These are phyloP conservation scores for Dicrurus megarhynchus DNA, from an alignment of 2,113 vertebrate genomes.

Conservation along the genomic window DNA sequence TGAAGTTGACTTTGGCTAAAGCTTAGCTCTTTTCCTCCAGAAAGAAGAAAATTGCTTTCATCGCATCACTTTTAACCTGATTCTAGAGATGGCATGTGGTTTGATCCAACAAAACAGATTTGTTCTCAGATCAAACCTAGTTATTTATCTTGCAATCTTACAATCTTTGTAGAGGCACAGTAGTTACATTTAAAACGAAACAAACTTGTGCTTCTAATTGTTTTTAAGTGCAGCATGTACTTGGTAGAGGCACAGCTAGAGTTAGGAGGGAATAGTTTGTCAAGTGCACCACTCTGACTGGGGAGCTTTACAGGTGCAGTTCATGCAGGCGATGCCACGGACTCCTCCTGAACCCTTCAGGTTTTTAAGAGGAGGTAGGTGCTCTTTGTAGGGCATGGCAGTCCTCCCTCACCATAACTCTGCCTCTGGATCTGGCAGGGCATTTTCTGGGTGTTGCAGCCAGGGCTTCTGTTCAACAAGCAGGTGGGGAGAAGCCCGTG, in stretches of 20 bases:
- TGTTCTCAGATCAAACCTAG: background rate
- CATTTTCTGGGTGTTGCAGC: background rate
- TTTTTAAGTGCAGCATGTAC: background rate
- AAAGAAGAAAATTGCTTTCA: background rate
- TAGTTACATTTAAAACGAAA: background rate
- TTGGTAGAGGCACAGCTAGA: background rate
- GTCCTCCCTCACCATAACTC: background rate
- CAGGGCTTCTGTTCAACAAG: background rate
- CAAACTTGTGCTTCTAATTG: background rate
- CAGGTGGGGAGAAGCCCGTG: background rate
- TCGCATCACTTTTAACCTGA: background rate
- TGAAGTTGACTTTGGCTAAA: background rate
- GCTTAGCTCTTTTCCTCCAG: background rate
- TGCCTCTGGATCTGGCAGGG: background rate
- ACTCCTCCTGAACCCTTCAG: background rate
- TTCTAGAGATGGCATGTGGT: background rate
- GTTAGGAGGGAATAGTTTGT: background rate
- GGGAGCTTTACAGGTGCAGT: background rate
- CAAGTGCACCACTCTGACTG: background rate
- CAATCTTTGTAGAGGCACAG: background rate
- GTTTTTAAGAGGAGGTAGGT: background rate
- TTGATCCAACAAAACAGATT: background rate
- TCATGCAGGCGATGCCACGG: accelerated
- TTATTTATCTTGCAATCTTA: background rate
- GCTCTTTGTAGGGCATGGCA: background rate